phyloP scores from a whole-genome alignment of 2,797 vertebrate species.

The Pseudotriccus pelzelni region DNA sequence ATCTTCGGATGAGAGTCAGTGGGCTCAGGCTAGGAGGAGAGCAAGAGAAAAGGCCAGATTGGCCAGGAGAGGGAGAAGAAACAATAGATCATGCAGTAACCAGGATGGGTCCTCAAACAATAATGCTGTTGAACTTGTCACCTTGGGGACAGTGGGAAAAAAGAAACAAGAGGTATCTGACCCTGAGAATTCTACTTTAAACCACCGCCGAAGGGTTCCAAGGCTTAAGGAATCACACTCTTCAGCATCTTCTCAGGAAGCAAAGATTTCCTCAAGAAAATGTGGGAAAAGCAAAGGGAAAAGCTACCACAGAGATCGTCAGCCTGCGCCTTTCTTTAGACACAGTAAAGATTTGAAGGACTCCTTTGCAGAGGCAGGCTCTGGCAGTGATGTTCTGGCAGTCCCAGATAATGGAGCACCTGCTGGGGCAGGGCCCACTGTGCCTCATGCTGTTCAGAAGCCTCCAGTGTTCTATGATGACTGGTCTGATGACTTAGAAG shows the following conservation, averaged over 20 bases:
- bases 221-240: conserved; percentile 66
- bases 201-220: conserved; percentile 66
- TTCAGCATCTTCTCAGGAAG: conserved; percentile 47
- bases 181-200: conserved; percentile 67
- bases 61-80: conserved; percentile 74
- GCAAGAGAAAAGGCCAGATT: conserved; percentile 82
- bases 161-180: conserved; percentile 70
- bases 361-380: conserved; percentile 76
- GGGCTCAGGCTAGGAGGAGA: conserved; percentile 82
- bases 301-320: background rate
- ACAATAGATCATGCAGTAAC: conserved; percentile 63
- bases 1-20: conserved; percentile 80
- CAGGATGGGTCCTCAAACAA: conserved; percentile 37
- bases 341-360: conserved; percentile 72
- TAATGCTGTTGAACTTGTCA: conserved; percentile 76
- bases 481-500: conserved; percentile 84
- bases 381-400: conserved; percentile 74
- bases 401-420: conserved; percentile 17
- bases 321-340: conserved; percentile 55
- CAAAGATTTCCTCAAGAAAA: conserved; percentile 46
- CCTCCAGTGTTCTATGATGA: conserved; percentile 66
- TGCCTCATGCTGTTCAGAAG: conserved; percentile 43
- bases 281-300: conserved; percentile 49
- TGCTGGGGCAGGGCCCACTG: background rate
- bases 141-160: conserved; percentile 69